Evolutionary conservation across 1,140 invertebrate species (phyloP).

Genomic region (Drosophila ogumai): DNA sequence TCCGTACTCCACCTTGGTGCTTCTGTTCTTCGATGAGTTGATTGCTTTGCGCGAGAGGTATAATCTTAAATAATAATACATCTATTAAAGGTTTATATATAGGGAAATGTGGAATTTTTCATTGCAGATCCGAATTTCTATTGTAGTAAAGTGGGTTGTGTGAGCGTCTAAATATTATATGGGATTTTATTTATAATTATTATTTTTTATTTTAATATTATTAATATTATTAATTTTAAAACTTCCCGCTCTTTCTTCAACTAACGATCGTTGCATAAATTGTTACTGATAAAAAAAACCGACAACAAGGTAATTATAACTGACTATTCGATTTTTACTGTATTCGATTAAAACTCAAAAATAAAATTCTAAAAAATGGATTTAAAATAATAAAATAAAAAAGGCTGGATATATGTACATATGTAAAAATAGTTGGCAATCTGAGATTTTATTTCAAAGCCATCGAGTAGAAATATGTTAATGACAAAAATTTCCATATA

Average conservation of each 20-base stretch:
- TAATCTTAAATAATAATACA: slow-evolving; percentile 5
- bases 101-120: not conserved
- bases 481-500: no score
- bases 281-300: not conserved
- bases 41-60: slow-evolving; percentile 76
- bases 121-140: not conserved
- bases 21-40: slow-evolving; percentile 94
- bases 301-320: not conserved
- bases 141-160: no score
- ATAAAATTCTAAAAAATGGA: no score
- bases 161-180: not conserved
- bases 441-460: no score
- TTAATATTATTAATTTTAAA: no score
- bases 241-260: not conserved
- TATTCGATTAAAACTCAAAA: not conserved
- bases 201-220: no score
- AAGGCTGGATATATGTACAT: no score
- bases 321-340: not conserved
- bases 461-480: no score
- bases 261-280: not conserved
- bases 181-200: not conserved
- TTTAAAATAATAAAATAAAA: no score
- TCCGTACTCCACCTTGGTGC: slow-evolving; percentile 93
- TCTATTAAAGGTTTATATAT: not conserved
- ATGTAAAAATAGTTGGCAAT: no score